phyloP scores from a whole-genome alignment of 2,113 vertebrate species.

The Morone chrysops region DNA sequence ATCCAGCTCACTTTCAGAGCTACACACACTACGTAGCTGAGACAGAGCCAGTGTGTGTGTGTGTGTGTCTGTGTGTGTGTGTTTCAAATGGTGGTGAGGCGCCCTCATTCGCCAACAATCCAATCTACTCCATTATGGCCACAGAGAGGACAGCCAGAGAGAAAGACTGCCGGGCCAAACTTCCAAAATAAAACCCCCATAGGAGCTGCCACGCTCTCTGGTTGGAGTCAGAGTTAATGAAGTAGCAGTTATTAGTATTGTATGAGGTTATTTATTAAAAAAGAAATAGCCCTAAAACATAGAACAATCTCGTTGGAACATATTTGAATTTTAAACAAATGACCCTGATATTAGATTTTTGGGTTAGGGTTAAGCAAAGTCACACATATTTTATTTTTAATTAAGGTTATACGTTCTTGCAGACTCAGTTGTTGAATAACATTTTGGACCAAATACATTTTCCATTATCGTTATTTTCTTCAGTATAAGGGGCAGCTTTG shows the following conservation, averaged over 20 bases:
- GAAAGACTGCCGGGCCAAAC: constrained; percentile 39
- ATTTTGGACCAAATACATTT: not conserved
- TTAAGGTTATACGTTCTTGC: not conserved
- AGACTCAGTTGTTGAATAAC: not conserved
- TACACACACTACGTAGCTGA: constrained; percentile 34
- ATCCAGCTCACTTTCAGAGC: constrained; percentile 15
- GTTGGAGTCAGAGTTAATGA: not conserved
- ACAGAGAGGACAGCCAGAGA: constrained; percentile 24
- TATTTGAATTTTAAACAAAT: not conserved
- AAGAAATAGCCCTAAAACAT: not conserved
- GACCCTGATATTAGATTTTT: not conserved
- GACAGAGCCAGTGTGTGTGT: constrained; percentile 33
- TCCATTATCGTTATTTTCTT: not conserved
- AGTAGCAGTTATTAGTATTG: not conserved
- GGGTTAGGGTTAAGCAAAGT: no score
- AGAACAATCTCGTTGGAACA: not conserved
- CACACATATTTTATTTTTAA: not conserved
- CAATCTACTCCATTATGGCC: constrained; percentile 49
- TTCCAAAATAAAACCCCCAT: constrained; percentile 58
- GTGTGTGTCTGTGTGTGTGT: constrained; percentile 30
- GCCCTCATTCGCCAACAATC: constrained; percentile 75
- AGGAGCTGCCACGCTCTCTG: not conserved
- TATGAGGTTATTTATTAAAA: not conserved
- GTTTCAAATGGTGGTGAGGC: constrained; percentile 70
- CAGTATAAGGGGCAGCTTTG: not conserved